These are phyloP conservation scores for Buceros bicornis DNA, from an alignment of 2,797 vertebrate genomes.

Conservation along the genomic window DNA sequence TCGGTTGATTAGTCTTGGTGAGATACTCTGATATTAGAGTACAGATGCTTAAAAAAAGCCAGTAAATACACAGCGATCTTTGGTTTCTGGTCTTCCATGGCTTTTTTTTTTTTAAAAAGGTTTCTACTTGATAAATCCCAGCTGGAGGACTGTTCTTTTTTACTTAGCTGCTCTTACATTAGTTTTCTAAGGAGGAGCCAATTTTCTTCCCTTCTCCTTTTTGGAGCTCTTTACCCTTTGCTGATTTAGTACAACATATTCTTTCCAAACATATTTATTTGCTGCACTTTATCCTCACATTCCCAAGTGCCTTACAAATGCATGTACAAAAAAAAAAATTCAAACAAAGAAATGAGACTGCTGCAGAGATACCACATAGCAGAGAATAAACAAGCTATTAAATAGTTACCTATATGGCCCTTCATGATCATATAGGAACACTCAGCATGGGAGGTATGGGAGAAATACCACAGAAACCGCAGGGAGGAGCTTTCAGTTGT, in stretches of 20 bases:
- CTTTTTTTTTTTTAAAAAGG: background rate
- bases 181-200: conserved; percentile 4
- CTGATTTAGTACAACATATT: background rate
- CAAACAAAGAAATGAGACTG: conserved; percentile 24
- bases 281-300: conserved; percentile 3
- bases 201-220: conserved; percentile 25
- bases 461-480: background rate
- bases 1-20: conserved; percentile 44
- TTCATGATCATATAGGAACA: background rate
- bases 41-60: conserved; percentile 42
- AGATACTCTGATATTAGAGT: conserved; percentile 9
- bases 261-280: conserved; percentile 44
- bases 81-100: conserved; percentile 39
- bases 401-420: background rate
- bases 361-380: background rate
- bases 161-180: background rate
- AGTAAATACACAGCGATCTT: conserved; percentile 21
- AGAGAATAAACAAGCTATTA: conserved; percentile 33
- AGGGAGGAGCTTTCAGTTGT: background rate
- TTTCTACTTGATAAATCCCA: conserved; percentile 34
- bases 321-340: background rate
- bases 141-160: conserved; percentile 34
- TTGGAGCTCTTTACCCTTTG: conserved; percentile 6
- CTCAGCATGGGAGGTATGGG: background rate
- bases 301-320: conserved; percentile 26